phyloP scores from a whole-genome alignment of 2,797 vertebrate species.

The Poeciliopsis paucimaculata region DNA sequence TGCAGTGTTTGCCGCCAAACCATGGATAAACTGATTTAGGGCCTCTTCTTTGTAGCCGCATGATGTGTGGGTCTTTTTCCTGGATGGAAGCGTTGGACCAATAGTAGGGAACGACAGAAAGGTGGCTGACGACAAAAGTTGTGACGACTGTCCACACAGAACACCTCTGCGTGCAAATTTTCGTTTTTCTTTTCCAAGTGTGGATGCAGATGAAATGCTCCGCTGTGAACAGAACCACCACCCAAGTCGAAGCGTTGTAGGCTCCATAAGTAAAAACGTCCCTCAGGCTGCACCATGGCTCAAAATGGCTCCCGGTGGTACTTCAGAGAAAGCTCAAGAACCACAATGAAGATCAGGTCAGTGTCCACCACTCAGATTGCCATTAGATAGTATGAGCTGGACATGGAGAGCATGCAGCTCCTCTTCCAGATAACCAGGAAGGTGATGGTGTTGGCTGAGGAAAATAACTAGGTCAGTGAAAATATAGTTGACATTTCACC shows the following conservation, averaged over 20 bases:
- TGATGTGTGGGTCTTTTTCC: slow-evolving; percentile 26
- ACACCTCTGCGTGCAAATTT: slow-evolving; percentile 40
- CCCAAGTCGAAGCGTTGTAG: slow-evolving; percentile 70
- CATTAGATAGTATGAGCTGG: slow-evolving; percentile 73
- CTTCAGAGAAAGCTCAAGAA: no score
- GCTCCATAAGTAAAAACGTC: slow-evolving; percentile 71
- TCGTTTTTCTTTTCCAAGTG: no score
- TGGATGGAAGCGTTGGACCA: slow-evolving; percentile 70
- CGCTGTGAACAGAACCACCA: slow-evolving; percentile 73
- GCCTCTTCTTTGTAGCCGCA: slow-evolving; percentile 62
- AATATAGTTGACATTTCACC: neutral
- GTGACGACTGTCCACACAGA: slow-evolving; percentile 49
- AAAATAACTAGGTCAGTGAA: slow-evolving; percentile 14
- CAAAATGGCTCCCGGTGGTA: slow-evolving; percentile 42
- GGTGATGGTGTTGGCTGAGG: slow-evolving; percentile 71
- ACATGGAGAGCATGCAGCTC: slow-evolving; percentile 72
- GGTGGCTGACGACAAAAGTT: no score
- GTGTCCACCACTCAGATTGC: slow-evolving; percentile 74
- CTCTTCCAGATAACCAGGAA: slow-evolving; percentile 75
- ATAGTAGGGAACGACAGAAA: slow-evolving; percentile 62
- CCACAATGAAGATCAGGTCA: slow-evolving; percentile 44
- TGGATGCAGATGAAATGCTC: slow-evolving; percentile 71
- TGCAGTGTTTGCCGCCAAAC: slow-evolving; percentile 71
- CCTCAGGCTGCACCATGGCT: slow-evolving; percentile 70
- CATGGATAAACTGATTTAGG: slow-evolving; percentile 49